Percentiles rank a stretch among this genome's conserved stretches.
Conservation (phyloP, 2,797 vertebrate species). For the Nyctalus aviator region DNA sequence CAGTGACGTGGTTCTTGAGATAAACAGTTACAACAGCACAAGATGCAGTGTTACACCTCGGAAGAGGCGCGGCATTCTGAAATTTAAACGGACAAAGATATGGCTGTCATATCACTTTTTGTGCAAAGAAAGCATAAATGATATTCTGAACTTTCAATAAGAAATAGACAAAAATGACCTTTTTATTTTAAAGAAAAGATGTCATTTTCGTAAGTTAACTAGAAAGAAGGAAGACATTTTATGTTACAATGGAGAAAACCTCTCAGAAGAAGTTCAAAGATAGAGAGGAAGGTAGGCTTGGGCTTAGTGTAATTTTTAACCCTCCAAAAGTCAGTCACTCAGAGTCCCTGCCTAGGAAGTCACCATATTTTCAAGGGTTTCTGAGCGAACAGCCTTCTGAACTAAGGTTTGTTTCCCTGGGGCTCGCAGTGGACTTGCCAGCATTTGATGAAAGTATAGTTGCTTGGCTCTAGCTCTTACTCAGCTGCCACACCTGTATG, state of each 20-base stretch:
- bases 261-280: not conserved
- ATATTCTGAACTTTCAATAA: not conserved
- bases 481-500: accelerated
- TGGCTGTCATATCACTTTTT: accelerated
- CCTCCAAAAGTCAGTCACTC: not conserved
- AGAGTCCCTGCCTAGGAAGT: not conserved
- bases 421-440: accelerated
- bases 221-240: not conserved
- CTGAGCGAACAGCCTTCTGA: not conserved
- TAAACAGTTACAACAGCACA: too few species aligned
- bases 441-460: accelerated
- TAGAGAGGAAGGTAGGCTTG: not conserved
- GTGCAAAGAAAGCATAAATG: not conserved
- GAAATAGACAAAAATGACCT: not conserved
- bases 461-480: not conserved
- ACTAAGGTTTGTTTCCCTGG: too few species aligned
- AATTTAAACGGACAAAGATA: not conserved
- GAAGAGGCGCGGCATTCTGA: not conserved
- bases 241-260: not conserved
- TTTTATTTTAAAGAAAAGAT: not conserved
- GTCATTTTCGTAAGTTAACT: not conserved
- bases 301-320: not conserved
- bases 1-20: not conserved
- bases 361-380: not conserved
- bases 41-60: accelerated